Evolutionary conservation across 2,113 vertebrate species (phyloP).

Genomic region (Phoenicopterus ruber): DNA sequence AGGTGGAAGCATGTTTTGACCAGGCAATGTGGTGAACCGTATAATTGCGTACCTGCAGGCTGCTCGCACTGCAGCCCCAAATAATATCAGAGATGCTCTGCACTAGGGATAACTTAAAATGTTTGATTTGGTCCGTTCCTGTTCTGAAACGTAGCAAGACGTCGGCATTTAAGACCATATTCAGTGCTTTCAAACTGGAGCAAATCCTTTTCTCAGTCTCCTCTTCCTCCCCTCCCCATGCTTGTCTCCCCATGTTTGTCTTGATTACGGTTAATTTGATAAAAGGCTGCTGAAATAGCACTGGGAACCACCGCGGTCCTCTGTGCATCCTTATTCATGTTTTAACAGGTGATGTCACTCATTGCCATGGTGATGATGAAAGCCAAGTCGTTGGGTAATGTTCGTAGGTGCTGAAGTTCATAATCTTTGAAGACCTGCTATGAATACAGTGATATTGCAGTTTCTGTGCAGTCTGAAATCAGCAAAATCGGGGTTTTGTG

Average conservation of each 20-base stretch:
- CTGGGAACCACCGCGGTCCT: not conserved
- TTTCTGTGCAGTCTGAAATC: not conserved
- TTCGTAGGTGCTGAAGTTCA: not conserved
- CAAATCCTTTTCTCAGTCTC: not conserved
- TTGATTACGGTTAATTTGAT: not conserved
- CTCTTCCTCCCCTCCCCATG: not conserved
- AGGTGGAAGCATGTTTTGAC: not conserved
- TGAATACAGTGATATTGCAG: not conserved
- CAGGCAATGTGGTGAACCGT: not conserved
- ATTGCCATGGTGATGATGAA: not conserved
- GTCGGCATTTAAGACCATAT: not conserved
- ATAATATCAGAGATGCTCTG: not conserved
- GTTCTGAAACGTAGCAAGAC: not conserved
- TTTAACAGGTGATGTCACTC: not conserved
- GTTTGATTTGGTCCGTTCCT: not conserved
- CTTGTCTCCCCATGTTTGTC: not conserved
- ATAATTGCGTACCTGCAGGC: fast-evolving
- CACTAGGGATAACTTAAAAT: too few relatives aligned
- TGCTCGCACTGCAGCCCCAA: not conserved
- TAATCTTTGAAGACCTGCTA: not conserved
- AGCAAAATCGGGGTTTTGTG: not conserved
- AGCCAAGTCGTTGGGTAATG: not conserved
- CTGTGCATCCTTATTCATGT: fast-evolving
- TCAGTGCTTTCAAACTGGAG: not conserved
- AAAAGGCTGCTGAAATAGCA: not conserved